Conservation (phyloP, 2,113 vertebrate species). For the Scolopax mira region DNA sequence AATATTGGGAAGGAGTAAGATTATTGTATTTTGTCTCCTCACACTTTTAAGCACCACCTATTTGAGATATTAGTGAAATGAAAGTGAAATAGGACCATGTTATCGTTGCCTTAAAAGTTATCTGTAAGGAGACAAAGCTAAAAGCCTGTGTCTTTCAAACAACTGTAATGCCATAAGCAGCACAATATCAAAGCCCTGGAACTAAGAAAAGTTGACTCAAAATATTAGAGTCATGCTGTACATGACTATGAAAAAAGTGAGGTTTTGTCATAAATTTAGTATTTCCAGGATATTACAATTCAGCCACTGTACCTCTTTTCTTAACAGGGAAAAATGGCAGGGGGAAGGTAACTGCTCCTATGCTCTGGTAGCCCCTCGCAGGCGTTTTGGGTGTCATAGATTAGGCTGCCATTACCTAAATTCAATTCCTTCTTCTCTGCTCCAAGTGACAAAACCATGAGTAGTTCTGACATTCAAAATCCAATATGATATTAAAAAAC, state of each 20-base stretch:
- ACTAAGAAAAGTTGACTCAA: background rate
- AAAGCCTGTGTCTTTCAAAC: background rate
- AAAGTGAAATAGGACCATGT: background rate
- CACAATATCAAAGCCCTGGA: background rate
- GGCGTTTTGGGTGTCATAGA: background rate
- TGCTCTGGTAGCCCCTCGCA: background rate
- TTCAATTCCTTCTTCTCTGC: background rate
- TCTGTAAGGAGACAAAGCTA: background rate
- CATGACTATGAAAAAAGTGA: background rate
- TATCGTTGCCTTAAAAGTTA: background rate
- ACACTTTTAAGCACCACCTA: background rate
- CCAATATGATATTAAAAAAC: background rate
- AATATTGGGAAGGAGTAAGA: background rate
- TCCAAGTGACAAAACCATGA: background rate
- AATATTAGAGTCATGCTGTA: background rate
- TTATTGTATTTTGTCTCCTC: background rate
- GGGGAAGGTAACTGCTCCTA: background rate
- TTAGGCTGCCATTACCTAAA: background rate
- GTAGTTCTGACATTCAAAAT: background rate
- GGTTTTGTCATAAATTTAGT: background rate
- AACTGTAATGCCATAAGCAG: background rate
- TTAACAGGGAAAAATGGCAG: background rate
- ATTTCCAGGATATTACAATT: background rate
- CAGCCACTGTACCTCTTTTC: background rate
- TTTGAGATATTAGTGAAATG: background rate